Evolutionary conservation across 1,140 invertebrate species (phyloP), one percentile per base, ranked within the genome.

Genomic region (Charaxes varanes): DNA sequence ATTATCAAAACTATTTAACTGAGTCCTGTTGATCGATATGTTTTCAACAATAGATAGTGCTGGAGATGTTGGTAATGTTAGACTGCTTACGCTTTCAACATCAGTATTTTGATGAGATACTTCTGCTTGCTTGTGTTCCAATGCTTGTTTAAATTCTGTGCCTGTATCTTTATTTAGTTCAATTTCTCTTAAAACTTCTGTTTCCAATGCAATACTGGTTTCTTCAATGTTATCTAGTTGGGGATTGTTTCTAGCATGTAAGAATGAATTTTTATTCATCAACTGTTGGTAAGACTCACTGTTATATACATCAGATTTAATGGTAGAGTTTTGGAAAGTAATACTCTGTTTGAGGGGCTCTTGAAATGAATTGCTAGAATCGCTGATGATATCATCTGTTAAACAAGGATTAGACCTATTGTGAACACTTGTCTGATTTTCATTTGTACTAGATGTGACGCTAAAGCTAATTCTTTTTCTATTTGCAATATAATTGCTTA

Each of bases 1-100:
- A 13, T 67, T 40, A n/a, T 65, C 41, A 15, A 55, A 26, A 40
- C 30, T 47, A 11, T 41, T 57, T 3, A 71, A 14, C 0, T 54
- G 10, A 33, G 62, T 62, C 53, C 61, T 77, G 22, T 40, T 64
- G 2, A 83, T 35, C 6, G 76, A 69, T 45, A 83, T 47, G 41
- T 77, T 77, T 61, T 79, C 76, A 11, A 80, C 74, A 13, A 80
- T 62, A 2, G 79, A 83, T 26, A 83, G 48, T 22, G 72, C 73
- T 3, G 79, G 79, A 7, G 79, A 83, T 3, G 60, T 49, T 0
- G 79, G 72, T 6, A 79, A 45, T 3, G 74, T 73, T 5, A 72
- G 26, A 35, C 57, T 71, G 40, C 74, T 82, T 3, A 67, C 70
- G 36, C 59, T 69, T 2, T 53, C 53, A 2, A 24, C 28, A 17